A percentile compares a stretch with the other conserved stretches of the same genome.
These are phyloP conservation scores for Platerodrilus igneus DNA, from an alignment of 2,888 invertebrate genomes.

Conservation along the genomic window DNA sequence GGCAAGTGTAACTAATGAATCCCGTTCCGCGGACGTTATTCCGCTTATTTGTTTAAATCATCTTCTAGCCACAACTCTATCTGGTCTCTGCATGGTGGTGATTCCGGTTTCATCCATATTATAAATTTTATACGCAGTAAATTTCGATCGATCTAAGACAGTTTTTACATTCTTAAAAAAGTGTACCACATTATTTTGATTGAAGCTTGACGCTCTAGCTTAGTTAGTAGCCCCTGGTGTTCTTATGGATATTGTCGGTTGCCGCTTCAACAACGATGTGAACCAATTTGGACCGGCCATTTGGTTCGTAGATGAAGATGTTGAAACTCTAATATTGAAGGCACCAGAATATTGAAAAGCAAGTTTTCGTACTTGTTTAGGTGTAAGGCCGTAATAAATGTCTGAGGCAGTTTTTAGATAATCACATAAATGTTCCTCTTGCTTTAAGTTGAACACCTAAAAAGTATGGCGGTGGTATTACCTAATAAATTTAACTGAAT, in stretches of 20 bases:
- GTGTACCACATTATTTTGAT: not conserved
- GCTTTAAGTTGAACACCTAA: no score
- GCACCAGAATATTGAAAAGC: slow-evolving; percentile 1
- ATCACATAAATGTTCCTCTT: not conserved
- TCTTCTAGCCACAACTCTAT: no score
- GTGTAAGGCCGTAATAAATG: slow-evolving; percentile 5
- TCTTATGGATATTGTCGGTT: slow-evolving; percentile 2
- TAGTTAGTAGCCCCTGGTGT: not conserved
- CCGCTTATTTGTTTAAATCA: no score
- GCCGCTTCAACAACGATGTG: slow-evolving; percentile 1
- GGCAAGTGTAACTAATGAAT: no score
- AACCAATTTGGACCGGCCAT: not conserved
- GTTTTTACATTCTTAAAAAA: slow-evolving; percentile 2
- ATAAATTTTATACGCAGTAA: not conserved
- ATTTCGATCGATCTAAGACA: not conserved
- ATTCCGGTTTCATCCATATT: slow-evolving; percentile 2
- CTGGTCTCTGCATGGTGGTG: no score
- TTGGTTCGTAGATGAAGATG: slow-evolving; percentile 3
- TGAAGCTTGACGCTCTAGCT: slow-evolving; percentile 1
- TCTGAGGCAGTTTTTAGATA: slow-evolving; percentile 3
- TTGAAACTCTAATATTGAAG: slow-evolving; percentile 1
- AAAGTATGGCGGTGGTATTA: no score
- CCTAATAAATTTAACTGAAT: no score
- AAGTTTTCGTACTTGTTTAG: slow-evolving; percentile 1
- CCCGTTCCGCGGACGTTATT: no score